phyloP scores from a whole-genome alignment of 2,113 vertebrate species.

The Nesospiza acunhae region DNA sequence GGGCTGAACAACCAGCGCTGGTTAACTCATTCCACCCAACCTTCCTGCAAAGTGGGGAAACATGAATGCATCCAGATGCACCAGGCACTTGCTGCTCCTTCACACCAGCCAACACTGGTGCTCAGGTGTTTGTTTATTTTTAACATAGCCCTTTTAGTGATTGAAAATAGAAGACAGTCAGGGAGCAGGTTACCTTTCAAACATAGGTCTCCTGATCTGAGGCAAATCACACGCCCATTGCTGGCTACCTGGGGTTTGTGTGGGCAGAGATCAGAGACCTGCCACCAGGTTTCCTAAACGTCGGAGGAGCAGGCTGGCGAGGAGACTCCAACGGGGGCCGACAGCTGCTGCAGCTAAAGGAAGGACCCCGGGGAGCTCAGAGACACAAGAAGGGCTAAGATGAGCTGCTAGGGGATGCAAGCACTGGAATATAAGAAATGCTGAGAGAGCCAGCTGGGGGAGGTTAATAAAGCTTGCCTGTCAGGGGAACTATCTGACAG shows the following conservation, averaged over 20 bases:
- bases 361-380: neutral
- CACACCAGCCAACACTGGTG: neutral
- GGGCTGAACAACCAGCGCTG: neutral
- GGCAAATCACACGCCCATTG: neutral
- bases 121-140: neutral
- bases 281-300: neutral
- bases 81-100: neutral
- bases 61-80: neutral
- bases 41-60: neutral
- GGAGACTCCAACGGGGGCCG: neutral
- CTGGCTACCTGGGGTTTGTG: neutral
- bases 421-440: slow-evolving; percentile 37
- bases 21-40: neutral
- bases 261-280: neutral
- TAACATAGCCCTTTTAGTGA: neutral
- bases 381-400: slow-evolving; percentile 14
- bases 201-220: neutral
- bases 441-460: slow-evolving; percentile 31
- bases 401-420: neutral
- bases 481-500: slow-evolving; percentile 60
- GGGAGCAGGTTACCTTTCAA: neutral
- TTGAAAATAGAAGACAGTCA: neutral
- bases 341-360: slow-evolving; percentile 18
- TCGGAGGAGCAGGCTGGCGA: neutral
- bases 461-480: slow-evolving; percentile 59